These are phyloP conservation scores for Malurus elegans DNA, from an alignment of 2,113 vertebrate species.

Conservation along the genomic window DNA sequence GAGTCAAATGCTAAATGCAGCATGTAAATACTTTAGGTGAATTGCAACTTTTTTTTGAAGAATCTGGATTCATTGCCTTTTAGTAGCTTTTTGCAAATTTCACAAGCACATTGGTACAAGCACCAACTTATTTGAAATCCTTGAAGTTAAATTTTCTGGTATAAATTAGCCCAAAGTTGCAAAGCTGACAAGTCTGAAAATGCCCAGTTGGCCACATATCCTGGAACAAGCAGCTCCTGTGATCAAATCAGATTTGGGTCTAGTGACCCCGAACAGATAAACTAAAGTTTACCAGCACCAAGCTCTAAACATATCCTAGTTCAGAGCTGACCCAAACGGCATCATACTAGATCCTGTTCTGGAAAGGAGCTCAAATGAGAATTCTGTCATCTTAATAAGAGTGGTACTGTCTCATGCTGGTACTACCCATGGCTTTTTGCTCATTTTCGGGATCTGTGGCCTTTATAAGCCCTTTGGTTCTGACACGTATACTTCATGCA, in stretches of 20 bases:
- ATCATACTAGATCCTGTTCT: not conserved
- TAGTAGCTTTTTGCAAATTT: not conserved
- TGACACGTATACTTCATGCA: not conserved
- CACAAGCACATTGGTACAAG: not conserved
- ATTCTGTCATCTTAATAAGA: not conserved
- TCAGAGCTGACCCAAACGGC: not conserved
- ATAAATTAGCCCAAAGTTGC: not conserved
- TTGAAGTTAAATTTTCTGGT: not conserved
- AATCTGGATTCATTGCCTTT: not conserved
- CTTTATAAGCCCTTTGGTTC: accelerated
- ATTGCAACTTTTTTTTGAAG: not conserved
- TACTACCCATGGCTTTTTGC: not conserved
- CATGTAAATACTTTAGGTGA: not conserved
- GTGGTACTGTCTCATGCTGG: not conserved
- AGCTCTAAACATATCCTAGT: not conserved
- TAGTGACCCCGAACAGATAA: not conserved
- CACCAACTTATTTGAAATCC: not conserved
- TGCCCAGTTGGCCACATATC: not conserved
- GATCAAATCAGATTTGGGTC: not conserved
- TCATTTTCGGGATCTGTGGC: not conserved
- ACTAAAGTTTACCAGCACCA: not conserved
- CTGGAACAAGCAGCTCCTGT: not conserved
- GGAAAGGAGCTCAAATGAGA: not conserved
- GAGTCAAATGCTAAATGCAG: not conserved
- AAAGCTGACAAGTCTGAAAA: not conserved